These are phyloP conservation scores for Colletes gigas DNA, from an alignment of 1,140 invertebrate genomes.

Conservation along the genomic window DNA sequence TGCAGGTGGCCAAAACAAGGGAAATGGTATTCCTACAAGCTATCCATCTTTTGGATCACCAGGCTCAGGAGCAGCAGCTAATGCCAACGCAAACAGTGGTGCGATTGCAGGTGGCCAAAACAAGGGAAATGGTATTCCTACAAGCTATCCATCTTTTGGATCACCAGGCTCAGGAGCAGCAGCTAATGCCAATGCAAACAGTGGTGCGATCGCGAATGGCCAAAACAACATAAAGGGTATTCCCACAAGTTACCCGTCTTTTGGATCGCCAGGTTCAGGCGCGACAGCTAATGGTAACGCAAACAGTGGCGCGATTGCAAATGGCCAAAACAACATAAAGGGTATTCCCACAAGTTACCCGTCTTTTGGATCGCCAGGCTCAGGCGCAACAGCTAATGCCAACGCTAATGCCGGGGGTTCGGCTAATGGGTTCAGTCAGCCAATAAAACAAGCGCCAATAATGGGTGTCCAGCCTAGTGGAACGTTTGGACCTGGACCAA, in stretches of 20 bases:
- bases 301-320: too few relatives aligned
- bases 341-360: background rate
- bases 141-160: background rate
- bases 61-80: too few relatives aligned
- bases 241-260: background rate
- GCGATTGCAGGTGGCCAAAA: too few relatives aligned
- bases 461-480: too few relatives aligned
- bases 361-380: background rate
- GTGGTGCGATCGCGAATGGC: too few relatives aligned
- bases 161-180: too few relatives aligned
- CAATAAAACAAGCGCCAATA: background rate
- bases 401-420: background rate
- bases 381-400: background rate
- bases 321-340: background rate
- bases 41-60: too few relatives aligned
- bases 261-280: background rate
- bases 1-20: background rate
- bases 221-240: too few relatives aligned
- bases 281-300: background rate
- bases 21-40: background rate
- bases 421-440: constrained; percentile 4
- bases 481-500: background rate
- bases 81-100: too few relatives aligned
- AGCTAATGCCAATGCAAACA: too few relatives aligned
- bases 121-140: background rate